phyloP scores from a whole-genome alignment of 1,140 invertebrate species.

The Oryctes rhinoceros region DNA sequence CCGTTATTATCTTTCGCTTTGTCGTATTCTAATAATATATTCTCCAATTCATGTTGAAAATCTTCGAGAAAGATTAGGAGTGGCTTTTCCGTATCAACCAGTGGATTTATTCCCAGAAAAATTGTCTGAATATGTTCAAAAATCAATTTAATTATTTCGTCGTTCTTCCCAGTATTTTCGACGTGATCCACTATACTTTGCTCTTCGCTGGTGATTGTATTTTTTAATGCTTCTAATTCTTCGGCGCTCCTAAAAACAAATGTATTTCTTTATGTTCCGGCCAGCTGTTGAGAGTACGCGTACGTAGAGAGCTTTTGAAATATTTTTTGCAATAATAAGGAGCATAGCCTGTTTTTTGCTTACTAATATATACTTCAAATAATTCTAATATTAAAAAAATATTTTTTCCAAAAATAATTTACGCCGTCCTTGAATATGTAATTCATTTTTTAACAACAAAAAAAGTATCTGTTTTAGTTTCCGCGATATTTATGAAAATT shows the following conservation, averaged over 20 bases:
- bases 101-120: neutral
- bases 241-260: slow-evolving; percentile 45
- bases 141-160: neutral
- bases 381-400: no score
- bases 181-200: slow-evolving; percentile 47
- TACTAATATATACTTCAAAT: no score
- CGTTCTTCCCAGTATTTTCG: neutral
- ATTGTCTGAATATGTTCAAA: neutral
- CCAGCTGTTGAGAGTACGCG: no score
- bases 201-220: slow-evolving; percentile 62
- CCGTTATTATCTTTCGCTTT: neutral
- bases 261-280: neutral
- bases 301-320: no score
- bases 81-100: neutral
- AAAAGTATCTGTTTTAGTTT: no score
- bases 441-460: no score
- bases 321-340: no score
- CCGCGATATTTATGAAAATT: no score
- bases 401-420: no score
- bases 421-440: no score
- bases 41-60: neutral
- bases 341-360: no score
- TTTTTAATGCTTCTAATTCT: slow-evolving; percentile 62
- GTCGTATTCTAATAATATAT: neutral
- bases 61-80: neutral